Evolutionary conservation across 2,888 invertebrate genomes (phyloP).

Genomic region (Tipula unca): DNA sequence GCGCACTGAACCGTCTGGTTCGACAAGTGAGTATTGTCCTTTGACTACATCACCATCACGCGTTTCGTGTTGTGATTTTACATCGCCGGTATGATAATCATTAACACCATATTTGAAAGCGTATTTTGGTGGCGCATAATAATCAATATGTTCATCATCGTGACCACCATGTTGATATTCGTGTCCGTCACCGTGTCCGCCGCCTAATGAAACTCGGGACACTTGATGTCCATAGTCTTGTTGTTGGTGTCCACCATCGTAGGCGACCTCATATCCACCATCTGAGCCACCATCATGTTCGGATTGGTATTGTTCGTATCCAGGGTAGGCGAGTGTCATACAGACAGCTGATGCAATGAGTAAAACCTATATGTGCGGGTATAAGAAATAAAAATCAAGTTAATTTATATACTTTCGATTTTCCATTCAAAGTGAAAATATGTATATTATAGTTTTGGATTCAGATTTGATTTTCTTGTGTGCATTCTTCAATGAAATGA

Average conservation of each 20-base stretch:
- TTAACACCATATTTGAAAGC: slow-evolving; percentile 48
- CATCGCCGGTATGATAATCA: slow-evolving; percentile 49
- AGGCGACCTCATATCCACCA: slow-evolving; percentile 28
- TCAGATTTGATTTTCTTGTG: neutral
- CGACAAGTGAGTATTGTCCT: slow-evolving; percentile 56
- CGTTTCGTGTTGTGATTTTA: slow-evolving; percentile 56
- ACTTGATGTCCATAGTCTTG: slow-evolving; percentile 35
- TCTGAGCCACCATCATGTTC: slow-evolving; percentile 24
- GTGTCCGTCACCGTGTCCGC: slow-evolving; percentile 28
- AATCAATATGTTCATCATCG: slow-evolving; percentile 52
- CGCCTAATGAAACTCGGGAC: slow-evolving; percentile 34
- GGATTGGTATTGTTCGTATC: slow-evolving; percentile 37
- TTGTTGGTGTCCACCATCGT: slow-evolving; percentile 29
- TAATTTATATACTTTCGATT: neutral
- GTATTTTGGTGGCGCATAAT: slow-evolving; percentile 56
- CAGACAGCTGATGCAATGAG: slow-evolving; percentile 39
- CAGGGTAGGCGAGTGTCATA: slow-evolving; percentile 38
- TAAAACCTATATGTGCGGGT: slow-evolving; percentile 32
- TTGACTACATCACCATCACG: slow-evolving; percentile 56
- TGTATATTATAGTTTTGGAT: neutral
- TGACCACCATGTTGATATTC: slow-evolving; percentile 23
- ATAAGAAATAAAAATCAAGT: slow-evolving; percentile 20
- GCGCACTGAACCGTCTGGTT: slow-evolving; percentile 65
- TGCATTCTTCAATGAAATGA: neutral
- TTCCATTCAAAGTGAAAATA: neutral